Conservation (phyloP, 2,888 invertebrate genomes). For the Epirrhoe tristata region DNA sequence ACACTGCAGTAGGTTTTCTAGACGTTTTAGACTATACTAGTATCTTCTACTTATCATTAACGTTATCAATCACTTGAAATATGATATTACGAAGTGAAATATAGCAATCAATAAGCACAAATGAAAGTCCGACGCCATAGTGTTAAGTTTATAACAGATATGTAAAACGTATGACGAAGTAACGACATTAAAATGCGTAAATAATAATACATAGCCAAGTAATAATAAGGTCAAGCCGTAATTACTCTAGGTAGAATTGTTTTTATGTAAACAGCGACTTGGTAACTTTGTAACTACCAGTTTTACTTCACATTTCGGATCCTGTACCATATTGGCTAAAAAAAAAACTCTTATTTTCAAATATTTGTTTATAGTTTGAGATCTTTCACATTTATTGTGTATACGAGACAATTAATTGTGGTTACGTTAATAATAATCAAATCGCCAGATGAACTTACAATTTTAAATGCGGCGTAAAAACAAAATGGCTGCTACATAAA, state of each 20-base stretch:
- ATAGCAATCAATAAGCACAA: conserved; percentile 36
- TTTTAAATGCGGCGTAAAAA: no score
- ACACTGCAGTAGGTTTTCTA: neutral
- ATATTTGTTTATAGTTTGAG: no score
- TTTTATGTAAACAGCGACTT: conserved; percentile 47
- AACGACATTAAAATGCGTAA: conserved; percentile 48
- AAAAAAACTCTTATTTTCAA: neutral
- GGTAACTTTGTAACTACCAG: conserved; percentile 44
- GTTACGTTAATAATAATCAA: neutral
- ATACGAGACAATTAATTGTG: no score
- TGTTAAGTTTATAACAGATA: conserved; percentile 19
- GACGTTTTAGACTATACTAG: neutral
- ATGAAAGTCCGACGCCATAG: conserved; percentile 47
- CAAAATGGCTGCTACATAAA: neutral
- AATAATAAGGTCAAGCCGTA: conserved; percentile 38
- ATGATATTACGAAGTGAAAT: neutral
- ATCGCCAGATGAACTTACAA: neutral
- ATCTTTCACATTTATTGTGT: no score
- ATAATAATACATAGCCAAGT: conserved; percentile 42
- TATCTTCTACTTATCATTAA: neutral
- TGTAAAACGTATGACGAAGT: conserved; percentile 60
- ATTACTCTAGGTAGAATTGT: conserved; percentile 45
- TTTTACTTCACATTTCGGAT: conserved; percentile 31
- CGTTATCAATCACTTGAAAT: conserved; percentile 4
- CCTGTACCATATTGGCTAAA: conserved; percentile 34